Evolutionary conservation across 53 echinoderm and acorn worm genomes (phyloP).

Genomic region (Stichopus horrens): DNA sequence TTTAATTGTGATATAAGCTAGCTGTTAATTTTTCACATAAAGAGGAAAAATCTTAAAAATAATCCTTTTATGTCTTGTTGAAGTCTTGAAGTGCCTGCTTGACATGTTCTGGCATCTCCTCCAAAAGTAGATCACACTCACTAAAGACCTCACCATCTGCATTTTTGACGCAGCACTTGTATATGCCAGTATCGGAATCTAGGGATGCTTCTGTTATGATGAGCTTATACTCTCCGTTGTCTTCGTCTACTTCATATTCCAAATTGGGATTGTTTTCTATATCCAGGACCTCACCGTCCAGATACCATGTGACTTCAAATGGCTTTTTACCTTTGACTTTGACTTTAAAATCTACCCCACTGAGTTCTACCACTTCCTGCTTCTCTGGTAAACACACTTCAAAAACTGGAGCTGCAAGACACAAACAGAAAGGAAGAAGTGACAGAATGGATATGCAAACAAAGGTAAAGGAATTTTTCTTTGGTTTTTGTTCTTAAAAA

Average conservation of each 20-base stretch:
- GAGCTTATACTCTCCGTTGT: slow-evolving; percentile 57
- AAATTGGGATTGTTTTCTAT: slow-evolving; percentile 40
- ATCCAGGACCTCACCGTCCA: slow-evolving; percentile 64
- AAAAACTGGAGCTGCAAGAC: slow-evolving; percentile 28
- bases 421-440: background rate
- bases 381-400: slow-evolving; percentile 38
- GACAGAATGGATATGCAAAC: background rate
- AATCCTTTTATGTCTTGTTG: slow-evolving; percentile 18
- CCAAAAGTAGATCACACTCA: slow-evolving; percentile 65
- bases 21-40: background rate
- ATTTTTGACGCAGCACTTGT: slow-evolving; percentile 68
- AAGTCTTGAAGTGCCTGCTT: slow-evolving; percentile 49
- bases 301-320: slow-evolving; percentile 61
- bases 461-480: no score
- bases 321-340: slow-evolving; percentile 58
- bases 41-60: background rate
- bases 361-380: slow-evolving; percentile 57
- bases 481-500: no score
- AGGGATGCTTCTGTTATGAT: slow-evolving; percentile 62
- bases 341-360: slow-evolving; percentile 61
- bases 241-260: slow-evolving; percentile 62
- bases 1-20: background rate
- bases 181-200: slow-evolving; percentile 58
- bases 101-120: slow-evolving; percentile 71
- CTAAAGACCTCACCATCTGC: slow-evolving; percentile 54